Evolutionary conservation across 2,888 invertebrate genomes (phyloP).

Genomic region (Rhorus exstirpatorius): DNA sequence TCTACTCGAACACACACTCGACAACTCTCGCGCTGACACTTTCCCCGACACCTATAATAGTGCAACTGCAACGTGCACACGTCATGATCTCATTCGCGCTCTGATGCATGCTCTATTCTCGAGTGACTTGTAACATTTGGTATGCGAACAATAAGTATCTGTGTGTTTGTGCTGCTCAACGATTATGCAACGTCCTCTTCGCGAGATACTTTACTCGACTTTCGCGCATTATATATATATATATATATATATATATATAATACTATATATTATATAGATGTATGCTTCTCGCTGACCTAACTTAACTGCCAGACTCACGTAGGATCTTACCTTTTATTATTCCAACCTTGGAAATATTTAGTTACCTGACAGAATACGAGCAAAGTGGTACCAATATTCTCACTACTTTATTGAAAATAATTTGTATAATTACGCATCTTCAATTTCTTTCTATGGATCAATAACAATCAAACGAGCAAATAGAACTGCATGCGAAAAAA

Average conservation of each 20-base stretch:
- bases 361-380: too few species aligned
- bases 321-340: background rate
- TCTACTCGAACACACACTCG: slow-evolving; percentile 36
- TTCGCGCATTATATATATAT: too few species aligned
- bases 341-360: too few species aligned
- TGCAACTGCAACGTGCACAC: background rate
- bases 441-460: too few species aligned
- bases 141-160: too few species aligned
- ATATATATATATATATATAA: too few species aligned
- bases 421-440: too few species aligned
- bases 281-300: slow-evolving; percentile 43
- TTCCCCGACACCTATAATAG: slow-evolving; percentile 31
- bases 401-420: too few species aligned
- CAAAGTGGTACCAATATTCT: too few species aligned
- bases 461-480: too few species aligned
- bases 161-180: slow-evolving; percentile 47
- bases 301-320: slow-evolving; percentile 38
- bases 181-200: slow-evolving; percentile 70
- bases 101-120: slow-evolving; percentile 64
- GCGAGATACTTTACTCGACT: background rate
- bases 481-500: too few species aligned
- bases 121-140: slow-evolving; percentile 60
- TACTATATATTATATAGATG: background rate
- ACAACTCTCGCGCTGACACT: slow-evolving; percentile 3
- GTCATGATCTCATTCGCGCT: slow-evolving; percentile 39